Percentiles rank a stretch among this genome's conserved stretches.
These are phyloP conservation scores for Indicator maculatus DNA, from an alignment of 2,113 vertebrate genomes.

Conservation along the genomic window DNA sequence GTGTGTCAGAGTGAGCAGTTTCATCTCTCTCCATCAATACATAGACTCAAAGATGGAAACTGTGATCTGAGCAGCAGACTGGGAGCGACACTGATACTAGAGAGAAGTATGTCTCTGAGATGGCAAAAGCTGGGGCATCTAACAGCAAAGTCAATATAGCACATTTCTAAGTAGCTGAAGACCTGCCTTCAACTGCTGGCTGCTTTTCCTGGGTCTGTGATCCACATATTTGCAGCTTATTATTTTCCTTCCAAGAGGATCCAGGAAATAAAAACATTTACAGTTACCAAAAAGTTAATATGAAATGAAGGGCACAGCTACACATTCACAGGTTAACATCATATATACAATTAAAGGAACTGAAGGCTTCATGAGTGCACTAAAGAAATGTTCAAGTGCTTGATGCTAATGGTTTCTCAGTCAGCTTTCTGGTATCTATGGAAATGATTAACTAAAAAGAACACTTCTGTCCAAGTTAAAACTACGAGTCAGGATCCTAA, in stretches of 20 bases:
- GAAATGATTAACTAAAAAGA: background rate
- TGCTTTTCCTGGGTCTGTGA: constrained; percentile 1
- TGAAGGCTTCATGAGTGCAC: background rate
- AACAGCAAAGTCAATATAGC: background rate
- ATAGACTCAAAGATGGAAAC: constrained; percentile 40
- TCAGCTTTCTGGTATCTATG: background rate
- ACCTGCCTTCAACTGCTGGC: background rate
- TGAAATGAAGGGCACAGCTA: background rate
- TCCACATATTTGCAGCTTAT: background rate
- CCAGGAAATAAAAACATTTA: background rate
- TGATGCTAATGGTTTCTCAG: background rate
- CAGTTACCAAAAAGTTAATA: background rate
- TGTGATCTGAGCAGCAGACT: constrained; percentile 44
- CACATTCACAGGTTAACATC: background rate
- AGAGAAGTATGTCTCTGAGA: constrained; percentile 4
- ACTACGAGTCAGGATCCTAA: background rate
- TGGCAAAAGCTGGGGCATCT: constrained; percentile 19
- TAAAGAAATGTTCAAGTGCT: background rate
- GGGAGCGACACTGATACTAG: background rate
- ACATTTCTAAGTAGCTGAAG: constrained; percentile 1
- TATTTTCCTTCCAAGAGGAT: background rate
- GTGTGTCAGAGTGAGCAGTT: constrained; percentile 31
- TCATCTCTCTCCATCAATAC: constrained; percentile 52
- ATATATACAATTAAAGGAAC: background rate
- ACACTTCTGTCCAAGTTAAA: background rate